Evolutionary conservation across 2,113 vertebrate species (phyloP).

Genomic region (Cheirogaleus medius): DNA sequence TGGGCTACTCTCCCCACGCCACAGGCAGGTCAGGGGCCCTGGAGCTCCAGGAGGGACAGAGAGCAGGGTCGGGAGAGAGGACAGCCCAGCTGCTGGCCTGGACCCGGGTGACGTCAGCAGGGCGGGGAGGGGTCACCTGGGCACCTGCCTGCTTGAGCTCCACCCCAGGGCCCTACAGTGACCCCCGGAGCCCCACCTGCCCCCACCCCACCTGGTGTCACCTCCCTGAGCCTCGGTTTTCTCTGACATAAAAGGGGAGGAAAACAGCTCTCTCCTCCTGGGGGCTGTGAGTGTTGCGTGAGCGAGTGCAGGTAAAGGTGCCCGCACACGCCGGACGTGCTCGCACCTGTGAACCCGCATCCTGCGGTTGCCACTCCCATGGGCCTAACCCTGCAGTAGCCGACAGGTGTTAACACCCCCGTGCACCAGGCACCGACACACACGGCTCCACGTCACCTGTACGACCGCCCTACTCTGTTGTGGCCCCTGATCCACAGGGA

Average conservation of each 20-base stretch:
- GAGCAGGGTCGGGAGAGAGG: not conserved
- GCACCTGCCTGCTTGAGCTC: not conserved
- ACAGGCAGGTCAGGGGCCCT: not conserved
- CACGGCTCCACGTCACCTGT: not conserved
- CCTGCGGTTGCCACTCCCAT: not conserved
- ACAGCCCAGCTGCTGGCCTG: not conserved
- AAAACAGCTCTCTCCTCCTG: too few relatives aligned
- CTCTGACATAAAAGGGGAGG: not conserved
- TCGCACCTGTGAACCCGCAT: not conserved
- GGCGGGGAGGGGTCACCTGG: not conserved
- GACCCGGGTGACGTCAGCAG: not conserved
- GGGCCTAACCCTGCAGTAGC: not conserved
- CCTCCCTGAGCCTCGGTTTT: not conserved
- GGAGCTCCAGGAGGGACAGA: not conserved
- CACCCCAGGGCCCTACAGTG: not conserved
- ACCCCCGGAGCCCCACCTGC: not conserved
- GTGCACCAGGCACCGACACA: accelerated
- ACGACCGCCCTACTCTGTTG: accelerated
- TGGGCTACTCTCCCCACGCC: not conserved
- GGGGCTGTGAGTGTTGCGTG: not conserved
- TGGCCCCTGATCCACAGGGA: not conserved
- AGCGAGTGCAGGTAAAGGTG: accelerated
- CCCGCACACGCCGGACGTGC: accelerated
- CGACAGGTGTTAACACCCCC: not conserved
- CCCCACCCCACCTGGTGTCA: not conserved